Conservation (phyloP, 1,140 invertebrate species). For the Drosophila obscura region DNA sequence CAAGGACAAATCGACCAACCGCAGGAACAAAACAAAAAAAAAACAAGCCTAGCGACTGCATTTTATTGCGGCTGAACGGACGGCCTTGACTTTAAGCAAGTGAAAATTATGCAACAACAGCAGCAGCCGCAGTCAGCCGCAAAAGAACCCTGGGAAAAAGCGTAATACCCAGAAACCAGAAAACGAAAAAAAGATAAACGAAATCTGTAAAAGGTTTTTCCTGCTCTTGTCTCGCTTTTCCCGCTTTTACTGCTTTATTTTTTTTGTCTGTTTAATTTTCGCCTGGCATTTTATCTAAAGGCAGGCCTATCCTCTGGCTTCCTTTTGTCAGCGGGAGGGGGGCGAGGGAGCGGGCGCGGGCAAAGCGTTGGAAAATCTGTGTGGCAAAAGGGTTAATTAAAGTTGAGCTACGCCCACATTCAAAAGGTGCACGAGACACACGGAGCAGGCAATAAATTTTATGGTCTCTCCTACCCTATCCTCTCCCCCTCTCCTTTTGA, state of each 20-base stretch:
- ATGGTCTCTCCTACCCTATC: constrained; percentile 30
- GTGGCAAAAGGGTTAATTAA: constrained; percentile 51
- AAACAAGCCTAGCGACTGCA: constrained; percentile 24
- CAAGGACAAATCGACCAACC: constrained; percentile 51
- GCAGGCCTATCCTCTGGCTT: constrained; percentile 33
- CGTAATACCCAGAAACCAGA: constrained; percentile 1
- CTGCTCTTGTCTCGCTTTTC: not conserved
- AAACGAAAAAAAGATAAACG: constrained; percentile 27
- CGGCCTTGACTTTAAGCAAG: not conserved
- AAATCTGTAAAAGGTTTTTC: constrained; percentile 47
- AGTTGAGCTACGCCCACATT: constrained; percentile 45
- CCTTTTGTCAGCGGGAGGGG: constrained; percentile 18
- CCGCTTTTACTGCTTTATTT: constrained; percentile 10
- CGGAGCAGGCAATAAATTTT: constrained; percentile 47
- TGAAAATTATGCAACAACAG: constrained; percentile 43
- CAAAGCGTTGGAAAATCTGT: constrained; percentile 3
- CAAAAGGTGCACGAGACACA: constrained; percentile 29
- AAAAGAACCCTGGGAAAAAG: constrained; percentile 2
- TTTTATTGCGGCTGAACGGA: constrained; percentile 18
- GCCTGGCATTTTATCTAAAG: constrained; percentile 43
- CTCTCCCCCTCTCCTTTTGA: constrained; percentile 1
- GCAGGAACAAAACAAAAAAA: constrained; percentile 3
- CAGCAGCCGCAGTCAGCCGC: constrained; percentile 17
- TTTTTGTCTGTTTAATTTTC: constrained; percentile 12
- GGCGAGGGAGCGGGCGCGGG: not conserved